Evolutionary conservation across 2,797 vertebrate genomes (phyloP).

Genomic region (Poeciliopsis turneri): DNA sequence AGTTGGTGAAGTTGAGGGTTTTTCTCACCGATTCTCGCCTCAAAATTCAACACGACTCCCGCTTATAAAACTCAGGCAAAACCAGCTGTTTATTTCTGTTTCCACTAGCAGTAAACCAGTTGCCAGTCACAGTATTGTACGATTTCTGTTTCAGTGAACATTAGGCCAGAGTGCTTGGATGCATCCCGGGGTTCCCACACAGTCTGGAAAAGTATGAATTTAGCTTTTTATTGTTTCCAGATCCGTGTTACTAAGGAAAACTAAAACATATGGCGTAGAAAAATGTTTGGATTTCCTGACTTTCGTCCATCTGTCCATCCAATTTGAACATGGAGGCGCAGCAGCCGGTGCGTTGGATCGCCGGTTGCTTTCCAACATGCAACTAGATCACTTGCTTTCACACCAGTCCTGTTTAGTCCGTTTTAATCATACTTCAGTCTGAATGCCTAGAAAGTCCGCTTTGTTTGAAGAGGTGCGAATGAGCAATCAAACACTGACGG

Average conservation of each 20-base stretch:
- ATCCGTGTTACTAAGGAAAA: background rate
- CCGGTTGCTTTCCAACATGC: background rate
- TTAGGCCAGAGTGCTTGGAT: background rate
- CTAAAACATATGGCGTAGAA: background rate
- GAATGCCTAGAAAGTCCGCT: too few species aligned
- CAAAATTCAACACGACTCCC: background rate
- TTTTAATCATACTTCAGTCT: too few species aligned
- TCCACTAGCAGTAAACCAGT: background rate
- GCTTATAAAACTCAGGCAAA: background rate
- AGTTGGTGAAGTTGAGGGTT: background rate
- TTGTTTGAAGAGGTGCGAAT: too few species aligned
- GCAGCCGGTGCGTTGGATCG: background rate
- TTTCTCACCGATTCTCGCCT: background rate
- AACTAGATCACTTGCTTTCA: background rate
- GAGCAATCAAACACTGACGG: too few species aligned
- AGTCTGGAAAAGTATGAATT: background rate
- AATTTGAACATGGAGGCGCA: background rate
- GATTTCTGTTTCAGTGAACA: background rate
- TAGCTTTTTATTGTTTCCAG: background rate
- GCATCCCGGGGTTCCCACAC: background rate
- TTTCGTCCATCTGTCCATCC: background rate
- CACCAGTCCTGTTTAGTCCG: too few species aligned
- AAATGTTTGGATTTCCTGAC: slow-evolving; percentile 1
- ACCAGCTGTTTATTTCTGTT: background rate
- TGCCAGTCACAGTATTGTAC: background rate